Evolutionary conservation across 2,888 invertebrate genomes (phyloP).

Genomic region (Athalia cordata): DNA sequence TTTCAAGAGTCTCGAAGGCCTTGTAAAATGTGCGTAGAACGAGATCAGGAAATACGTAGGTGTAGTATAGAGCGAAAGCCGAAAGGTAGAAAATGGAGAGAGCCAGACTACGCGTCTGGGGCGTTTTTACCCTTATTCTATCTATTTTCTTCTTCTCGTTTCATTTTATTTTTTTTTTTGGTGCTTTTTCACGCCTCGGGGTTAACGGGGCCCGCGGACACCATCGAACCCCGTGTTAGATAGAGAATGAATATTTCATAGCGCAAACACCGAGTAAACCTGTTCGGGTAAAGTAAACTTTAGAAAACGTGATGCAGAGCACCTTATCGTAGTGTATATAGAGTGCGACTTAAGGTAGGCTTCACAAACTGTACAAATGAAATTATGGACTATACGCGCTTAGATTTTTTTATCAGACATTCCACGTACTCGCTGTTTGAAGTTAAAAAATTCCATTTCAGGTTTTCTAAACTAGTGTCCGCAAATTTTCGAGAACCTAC

Average conservation of each 20-base stretch:
- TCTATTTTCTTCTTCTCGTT: neutral
- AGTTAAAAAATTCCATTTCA: too few species aligned
- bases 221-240: constrained; percentile 25
- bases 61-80: too few species aligned
- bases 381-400: neutral
- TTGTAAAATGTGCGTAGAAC: constrained; percentile 12
- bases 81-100: constrained; percentile 4
- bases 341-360: too few species aligned
- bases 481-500: too few species aligned
- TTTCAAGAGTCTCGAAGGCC: too few species aligned
- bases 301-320: constrained; percentile 7
- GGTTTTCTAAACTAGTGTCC: too few species aligned
- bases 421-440: too few species aligned
- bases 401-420: neutral
- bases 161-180: neutral
- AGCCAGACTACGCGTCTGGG: neutral
- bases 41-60: constrained; percentile 15
- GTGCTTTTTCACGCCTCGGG: neutral
- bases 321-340: too few species aligned
- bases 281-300: constrained; percentile 35
- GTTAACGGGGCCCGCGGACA: constrained; percentile 7
- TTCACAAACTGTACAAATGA: constrained; percentile 5
- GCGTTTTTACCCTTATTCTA: neutral
- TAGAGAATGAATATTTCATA: constrained; percentile 38
- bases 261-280: constrained; percentile 29